Conservation (phyloP, 1,140 invertebrate species). For the Carcinoscorpius rotundicauda region DNA sequence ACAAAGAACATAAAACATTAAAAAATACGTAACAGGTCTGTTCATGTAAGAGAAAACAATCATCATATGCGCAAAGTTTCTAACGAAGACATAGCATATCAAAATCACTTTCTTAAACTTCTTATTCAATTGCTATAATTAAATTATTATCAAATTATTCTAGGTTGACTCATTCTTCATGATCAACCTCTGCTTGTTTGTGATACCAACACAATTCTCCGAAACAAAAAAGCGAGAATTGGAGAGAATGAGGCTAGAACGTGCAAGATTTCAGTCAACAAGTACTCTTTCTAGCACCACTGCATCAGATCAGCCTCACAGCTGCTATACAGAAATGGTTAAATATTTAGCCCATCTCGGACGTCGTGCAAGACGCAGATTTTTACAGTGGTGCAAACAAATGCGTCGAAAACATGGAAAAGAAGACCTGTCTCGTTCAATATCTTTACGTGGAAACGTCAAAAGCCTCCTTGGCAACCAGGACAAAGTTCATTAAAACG, state of each 20-base stretch:
- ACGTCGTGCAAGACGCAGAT: slow-evolving; percentile 64
- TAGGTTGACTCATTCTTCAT: slow-evolving; percentile 99
- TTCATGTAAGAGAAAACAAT: too few species aligned
- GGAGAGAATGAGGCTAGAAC: slow-evolving; percentile 93
- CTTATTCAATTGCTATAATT: too few species aligned
- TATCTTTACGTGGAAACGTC: slow-evolving; percentile 4
- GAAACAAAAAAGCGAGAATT: slow-evolving; percentile 99
- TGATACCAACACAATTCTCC: slow-evolving; percentile 99
- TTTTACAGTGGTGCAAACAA: slow-evolving; percentile 64
- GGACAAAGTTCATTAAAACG: slow-evolving; percentile 13
- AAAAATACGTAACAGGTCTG: too few species aligned
- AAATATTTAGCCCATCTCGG: slow-evolving; percentile 90
- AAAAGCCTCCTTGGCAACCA: slow-evolving; percentile 7
- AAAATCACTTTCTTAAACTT: too few species aligned
- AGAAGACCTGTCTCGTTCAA: slow-evolving; percentile 4
- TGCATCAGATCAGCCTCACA: slow-evolving; percentile 68
- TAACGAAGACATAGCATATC: too few species aligned
- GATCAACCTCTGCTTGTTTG: slow-evolving; percentile 99
- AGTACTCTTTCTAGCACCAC: slow-evolving; percentile 85
- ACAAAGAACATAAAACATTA: too few species aligned
- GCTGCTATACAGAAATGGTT: slow-evolving; percentile 91
- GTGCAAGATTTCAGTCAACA: slow-evolving; percentile 85
- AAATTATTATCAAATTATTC: slow-evolving; percentile 28
- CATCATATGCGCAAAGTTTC: too few species aligned
- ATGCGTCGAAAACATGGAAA: slow-evolving; percentile 37